Evolutionary conservation across 2,797 vertebrate genomes (phyloP).

Genomic region (Micrastur ruficollis): DNA sequence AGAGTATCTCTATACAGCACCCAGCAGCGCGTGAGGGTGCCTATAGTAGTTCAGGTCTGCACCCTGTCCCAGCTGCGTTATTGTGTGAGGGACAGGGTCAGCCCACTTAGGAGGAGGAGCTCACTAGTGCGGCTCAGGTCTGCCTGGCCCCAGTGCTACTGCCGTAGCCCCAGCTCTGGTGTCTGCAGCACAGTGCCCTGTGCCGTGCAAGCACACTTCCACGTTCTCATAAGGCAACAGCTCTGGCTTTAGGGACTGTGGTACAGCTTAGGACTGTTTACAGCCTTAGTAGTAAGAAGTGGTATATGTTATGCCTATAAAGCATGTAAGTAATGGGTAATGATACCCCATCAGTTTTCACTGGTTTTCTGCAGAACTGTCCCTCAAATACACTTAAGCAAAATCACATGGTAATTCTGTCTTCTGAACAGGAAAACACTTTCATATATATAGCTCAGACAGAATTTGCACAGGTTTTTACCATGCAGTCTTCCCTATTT

Average conservation of each 20-base stretch:
- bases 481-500: neutral
- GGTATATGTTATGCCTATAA: neutral
- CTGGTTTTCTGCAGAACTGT: neutral
- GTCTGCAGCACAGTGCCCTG: neutral
- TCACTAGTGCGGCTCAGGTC: neutral
- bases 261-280: neutral
- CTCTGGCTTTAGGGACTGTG: neutral
- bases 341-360: neutral
- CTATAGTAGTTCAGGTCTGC: neutral
- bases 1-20: neutral
- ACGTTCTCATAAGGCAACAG: neutral
- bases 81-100: neutral
- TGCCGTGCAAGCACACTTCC: fast-evolving
- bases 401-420: neutral
- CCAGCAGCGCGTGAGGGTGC: neutral
- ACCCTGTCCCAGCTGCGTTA: fast-evolving
- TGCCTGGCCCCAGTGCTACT: neutral
- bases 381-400: neutral
- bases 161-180: neutral
- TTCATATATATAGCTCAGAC: neutral
- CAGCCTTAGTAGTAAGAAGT: neutral
- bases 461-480: neutral
- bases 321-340: neutral
- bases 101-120: neutral
- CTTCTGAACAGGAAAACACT: neutral